Evolutionary conservation across 2,888 invertebrate species (phyloP), one percentile per base, ranked within the genome.

Genomic region (Phragmatobia fuliginosa): DNA sequence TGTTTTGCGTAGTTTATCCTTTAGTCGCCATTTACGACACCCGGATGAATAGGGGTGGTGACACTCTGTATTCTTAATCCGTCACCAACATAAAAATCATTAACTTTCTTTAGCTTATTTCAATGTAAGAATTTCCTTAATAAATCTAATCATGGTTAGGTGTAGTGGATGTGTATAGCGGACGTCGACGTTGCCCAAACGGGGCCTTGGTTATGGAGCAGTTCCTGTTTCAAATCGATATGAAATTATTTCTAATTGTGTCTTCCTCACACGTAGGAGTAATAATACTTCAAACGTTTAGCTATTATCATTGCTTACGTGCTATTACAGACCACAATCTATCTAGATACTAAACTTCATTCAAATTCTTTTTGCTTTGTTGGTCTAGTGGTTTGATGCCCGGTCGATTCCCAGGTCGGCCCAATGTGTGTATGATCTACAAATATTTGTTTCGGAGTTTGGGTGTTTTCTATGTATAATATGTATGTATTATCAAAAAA

Each of bases 151-250:
- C n/a, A 52, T 28, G 52, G 1, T 52, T 5, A 16, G 11, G 16
- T 56, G 49, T 25, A 49, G 14, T 52, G 36, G 33, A 52, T 36
- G n/a, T 25, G 62, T 45, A 21, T 32, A 18, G 16, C 64, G 64
- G 64, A 64, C 33, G 52, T 52, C 18, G 33, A n/a, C 33, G 33
- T 32, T 36, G 7, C 49, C 33, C 49, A 25, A 36, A 56, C 52
- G 49, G 52, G 25, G 8, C 64, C n/a, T 1, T 16, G 18, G 5
- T 64, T 64, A 64, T 64, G 64, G 64, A 64, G 52, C 32, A 52
- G 64, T 52, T 64, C 64, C 64, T n/a, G 25, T 32, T 25, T 63
- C 49, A 33, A 33, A 52, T 63, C n/a, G 31, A 5, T 38, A 14
- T 11, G 25, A 16, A 28, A 28, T 16, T 1, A 25, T 5, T 28